Percentiles rank a stretch among this genome's conserved stretches.
These are phyloP conservation scores for Actenoides hombroni DNA, from an alignment of 2,113 vertebrate genomes.

Conservation along the genomic window DNA sequence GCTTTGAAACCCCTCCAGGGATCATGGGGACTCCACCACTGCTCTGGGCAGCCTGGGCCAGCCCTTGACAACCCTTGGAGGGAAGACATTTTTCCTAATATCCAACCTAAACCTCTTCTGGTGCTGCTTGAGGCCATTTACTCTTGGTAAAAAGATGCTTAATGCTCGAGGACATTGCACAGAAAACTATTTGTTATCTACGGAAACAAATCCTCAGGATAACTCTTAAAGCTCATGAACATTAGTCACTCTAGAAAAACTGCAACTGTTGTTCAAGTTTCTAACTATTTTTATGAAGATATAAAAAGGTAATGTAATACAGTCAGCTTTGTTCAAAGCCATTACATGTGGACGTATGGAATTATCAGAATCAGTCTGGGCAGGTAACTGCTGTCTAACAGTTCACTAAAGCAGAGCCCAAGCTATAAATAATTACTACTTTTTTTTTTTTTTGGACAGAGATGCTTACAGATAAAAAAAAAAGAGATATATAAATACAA, in stretches of 20 bases:
- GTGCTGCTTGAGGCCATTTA: not conserved
- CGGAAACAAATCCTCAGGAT: not conserved
- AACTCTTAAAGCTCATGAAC: not conserved
- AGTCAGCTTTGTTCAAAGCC: not conserved
- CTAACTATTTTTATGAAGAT: not conserved
- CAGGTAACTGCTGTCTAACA: not conserved
- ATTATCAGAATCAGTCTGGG: rapidly evolving
- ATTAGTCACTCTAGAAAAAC: not conserved
- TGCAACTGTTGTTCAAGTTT: not conserved
- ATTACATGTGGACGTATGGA: not conserved
- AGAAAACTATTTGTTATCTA: not conserved
- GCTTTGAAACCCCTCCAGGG: too few species aligned
- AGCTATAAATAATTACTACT: not conserved
- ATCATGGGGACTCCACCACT: too few species aligned
- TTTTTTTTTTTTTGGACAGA: not conserved
- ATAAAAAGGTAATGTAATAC: not conserved
- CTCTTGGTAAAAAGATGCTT: not conserved
- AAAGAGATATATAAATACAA: not conserved
- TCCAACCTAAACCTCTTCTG: not conserved
- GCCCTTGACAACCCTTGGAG: not conserved
- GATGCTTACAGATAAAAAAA: not conserved
- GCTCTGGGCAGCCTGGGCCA: not conserved
- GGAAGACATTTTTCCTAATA: not conserved
- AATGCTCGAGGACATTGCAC: not conserved
- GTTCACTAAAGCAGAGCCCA: not conserved